A percentile compares a stretch with the other conserved stretches of the same genome.
Evolutionary conservation across 1,140 invertebrate genomes (phyloP).

Genomic region (Drosophila micromelanica): DNA sequence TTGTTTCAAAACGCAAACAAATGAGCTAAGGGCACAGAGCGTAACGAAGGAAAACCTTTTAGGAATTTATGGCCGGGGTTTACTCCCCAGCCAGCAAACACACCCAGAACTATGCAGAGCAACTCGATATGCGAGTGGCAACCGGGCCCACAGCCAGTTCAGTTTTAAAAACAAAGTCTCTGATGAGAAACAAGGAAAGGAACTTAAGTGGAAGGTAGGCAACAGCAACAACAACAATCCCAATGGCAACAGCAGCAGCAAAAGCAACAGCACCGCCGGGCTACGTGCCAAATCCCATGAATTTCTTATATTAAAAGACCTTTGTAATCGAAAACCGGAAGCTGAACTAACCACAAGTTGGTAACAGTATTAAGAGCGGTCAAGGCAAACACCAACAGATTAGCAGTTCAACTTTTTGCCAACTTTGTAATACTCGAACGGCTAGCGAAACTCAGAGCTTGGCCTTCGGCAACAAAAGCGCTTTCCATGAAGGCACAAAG

Average conservation of each 20-base stretch:
- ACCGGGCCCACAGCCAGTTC: slow-evolving; percentile 30
- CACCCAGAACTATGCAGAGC: slow-evolving; percentile 26
- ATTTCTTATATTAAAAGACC: slow-evolving; percentile 74
- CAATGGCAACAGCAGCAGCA: slow-evolving; percentile 10
- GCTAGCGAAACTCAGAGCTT: slow-evolving; percentile 52
- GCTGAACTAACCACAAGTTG: slow-evolving; percentile 64
- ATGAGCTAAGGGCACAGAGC: slow-evolving; percentile 51
- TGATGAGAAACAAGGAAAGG: slow-evolving; percentile 70
- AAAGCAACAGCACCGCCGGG: slow-evolving; percentile 12
- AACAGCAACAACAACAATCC: slow-evolving; percentile 1
- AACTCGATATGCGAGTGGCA: slow-evolving; percentile 46
- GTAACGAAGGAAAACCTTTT: slow-evolving; percentile 66
- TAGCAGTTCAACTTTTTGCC: slow-evolving; percentile 70
- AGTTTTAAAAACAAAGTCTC: slow-evolving; percentile 31
- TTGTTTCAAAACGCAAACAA: slow-evolving; percentile 61
- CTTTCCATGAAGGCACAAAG: slow-evolving; percentile 10
- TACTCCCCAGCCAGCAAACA: slow-evolving; percentile 16
- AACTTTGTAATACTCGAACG: slow-evolving; percentile 51
- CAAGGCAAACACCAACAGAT: slow-evolving; percentile 59
- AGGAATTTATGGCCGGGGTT: slow-evolving; percentile 65
- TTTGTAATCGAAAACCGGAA: slow-evolving; percentile 78
- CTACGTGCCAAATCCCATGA: slow-evolving; percentile 75
- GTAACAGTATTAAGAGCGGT: slow-evolving; percentile 38
- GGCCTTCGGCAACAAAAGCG: background rate
- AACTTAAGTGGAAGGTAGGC: slow-evolving; percentile 63